Evolutionary conservation across 2,888 invertebrate genomes (phyloP), one percentile per base, ranked within the genome.

Genomic region (Caradrina kadenii): DNA sequence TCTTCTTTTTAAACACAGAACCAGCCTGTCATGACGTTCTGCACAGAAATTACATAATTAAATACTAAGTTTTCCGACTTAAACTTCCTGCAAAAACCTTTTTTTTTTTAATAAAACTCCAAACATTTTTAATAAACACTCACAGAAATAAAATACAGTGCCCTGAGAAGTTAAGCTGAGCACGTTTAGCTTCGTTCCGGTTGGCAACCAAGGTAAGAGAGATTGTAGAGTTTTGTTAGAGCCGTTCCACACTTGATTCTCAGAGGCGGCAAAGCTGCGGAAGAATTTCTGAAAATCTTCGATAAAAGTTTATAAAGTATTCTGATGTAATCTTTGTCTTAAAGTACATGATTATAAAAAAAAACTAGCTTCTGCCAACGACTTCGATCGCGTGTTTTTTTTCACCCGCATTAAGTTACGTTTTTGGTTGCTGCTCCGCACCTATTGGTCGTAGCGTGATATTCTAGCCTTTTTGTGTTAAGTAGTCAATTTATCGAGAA

Each of bases 81-180:
- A 42, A 76, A 59, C 0, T 49, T 48, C 13, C 0, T 45, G n/a
- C 8, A 15, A 39, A 45, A 53, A 13, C 13, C 2, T 0, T 13
- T 61, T 71, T 39, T 61, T n/a, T 56, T 48, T n/a, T n/a, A 48
- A 63, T 39, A 55, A 79, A 65, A 49, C 39, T 63, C 2, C 42
- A 73, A 79, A 62, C 70, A 66, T 80, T 80, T 80, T 80, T 80
- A 80, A 78, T 78, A 76, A 80, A 78, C 65, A 78, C 60, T 80
- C 45, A 42, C 8, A 76, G 70, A 70, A 66, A 78, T 80, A 74
- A 76, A 79, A 79, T 74, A 70, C 67, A 67, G 70, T 68, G 35
- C 45, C 59, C 42, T 65, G 52, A 69, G 72, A 73, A 79, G 69
- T 77, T 78, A 73, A 80, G 79, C 69, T 70, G 73, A 77, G 78